These are phyloP conservation scores for Holothuria glaberrima DNA, from an alignment of 35 echinoderm and acorn worm genomes.

Conservation along the genomic window DNA sequence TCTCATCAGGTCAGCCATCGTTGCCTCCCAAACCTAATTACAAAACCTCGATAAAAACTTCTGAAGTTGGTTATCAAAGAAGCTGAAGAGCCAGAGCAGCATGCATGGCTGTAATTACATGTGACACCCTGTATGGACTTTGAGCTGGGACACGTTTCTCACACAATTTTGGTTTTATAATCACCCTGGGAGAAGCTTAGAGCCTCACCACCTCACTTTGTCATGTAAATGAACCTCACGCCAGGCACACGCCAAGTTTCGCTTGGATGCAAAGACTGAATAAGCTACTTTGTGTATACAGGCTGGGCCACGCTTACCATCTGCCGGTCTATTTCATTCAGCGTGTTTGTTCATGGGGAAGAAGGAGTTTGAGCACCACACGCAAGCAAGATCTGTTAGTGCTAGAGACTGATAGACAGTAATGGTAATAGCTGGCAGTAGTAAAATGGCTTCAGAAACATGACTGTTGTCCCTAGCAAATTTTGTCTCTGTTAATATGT, in stretches of 20 bases:
- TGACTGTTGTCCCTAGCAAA: too few species aligned
- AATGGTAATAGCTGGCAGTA: too few species aligned
- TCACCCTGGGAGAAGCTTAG: slow-evolving; percentile 38
- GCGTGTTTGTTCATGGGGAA: slow-evolving; percentile 49
- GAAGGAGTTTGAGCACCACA: slow-evolving; percentile 22
- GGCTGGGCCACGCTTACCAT: slow-evolving; percentile 48
- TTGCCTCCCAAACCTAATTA: slow-evolving; percentile 27
- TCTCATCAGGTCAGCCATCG: neutral
- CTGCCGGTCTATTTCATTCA: slow-evolving; percentile 46
- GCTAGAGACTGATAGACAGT: too few species aligned
- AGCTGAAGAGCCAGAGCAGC: slow-evolving; percentile 3
- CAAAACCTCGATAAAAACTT: slow-evolving; percentile 20
- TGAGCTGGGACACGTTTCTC: slow-evolving; percentile 51
- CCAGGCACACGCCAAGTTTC: slow-evolving; percentile 54
- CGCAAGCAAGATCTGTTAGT: neutral
- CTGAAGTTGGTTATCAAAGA: slow-evolving; percentile 10
- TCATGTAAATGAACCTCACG: slow-evolving; percentile 55
- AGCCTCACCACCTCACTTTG: slow-evolving; percentile 36
- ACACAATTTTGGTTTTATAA: slow-evolving; percentile 49
- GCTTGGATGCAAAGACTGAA: slow-evolving; percentile 50
- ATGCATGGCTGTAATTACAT: slow-evolving; percentile 39
- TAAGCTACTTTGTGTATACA: slow-evolving; percentile 60
- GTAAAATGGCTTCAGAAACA: too few species aligned
- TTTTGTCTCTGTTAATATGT: too few species aligned
- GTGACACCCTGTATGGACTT: slow-evolving; percentile 50